A percentile compares a stretch with the other conserved stretches of the same genome.
Conservation (phyloP, 35 echinoderm and acorn worm species). For the Ptychodera flava region DNA sequence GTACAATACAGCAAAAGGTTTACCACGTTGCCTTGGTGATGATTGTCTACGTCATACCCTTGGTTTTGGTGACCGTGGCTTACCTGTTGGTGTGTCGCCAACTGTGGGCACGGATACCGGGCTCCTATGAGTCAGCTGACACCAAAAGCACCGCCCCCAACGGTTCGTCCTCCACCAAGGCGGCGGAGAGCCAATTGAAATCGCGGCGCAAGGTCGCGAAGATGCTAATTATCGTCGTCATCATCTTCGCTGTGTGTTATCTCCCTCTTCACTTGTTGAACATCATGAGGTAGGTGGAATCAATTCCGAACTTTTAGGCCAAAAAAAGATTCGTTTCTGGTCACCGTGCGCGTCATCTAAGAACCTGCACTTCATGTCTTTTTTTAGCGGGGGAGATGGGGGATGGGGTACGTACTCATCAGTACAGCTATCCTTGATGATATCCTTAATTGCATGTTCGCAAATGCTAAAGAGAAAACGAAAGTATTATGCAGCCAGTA, state of each 20-base stretch:
- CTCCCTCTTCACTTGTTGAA: conserved; percentile 60
- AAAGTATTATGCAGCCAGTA: no score
- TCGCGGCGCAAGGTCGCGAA: conserved; percentile 78
- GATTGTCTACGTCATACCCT: conserved; percentile 57
- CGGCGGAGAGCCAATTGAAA: conserved; percentile 46
- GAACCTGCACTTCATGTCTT: no score
- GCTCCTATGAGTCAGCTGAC: conserved; percentile 33
- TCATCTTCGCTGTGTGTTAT: conserved; percentile 75
- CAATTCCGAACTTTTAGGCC: background rate
- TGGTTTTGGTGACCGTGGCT: conserved; percentile 63
- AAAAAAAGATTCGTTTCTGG: no score
- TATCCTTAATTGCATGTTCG: no score
- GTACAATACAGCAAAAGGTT: conserved; percentile 28
- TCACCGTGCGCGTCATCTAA: no score
- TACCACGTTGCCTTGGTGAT: conserved; percentile 55
- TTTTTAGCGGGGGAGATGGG: no score
- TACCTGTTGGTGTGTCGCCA: conserved; percentile 48
- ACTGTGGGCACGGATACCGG: conserved; percentile 80
- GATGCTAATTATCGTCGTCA: conserved; percentile 90
- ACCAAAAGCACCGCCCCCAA: background rate
- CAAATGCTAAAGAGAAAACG: no score
- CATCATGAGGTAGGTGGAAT: conserved; percentile 26
- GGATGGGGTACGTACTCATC: no score
- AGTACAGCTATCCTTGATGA: no score
- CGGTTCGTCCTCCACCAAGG: conserved; percentile 19